These are phyloP conservation scores for Lordiphosa collinella DNA, from an alignment of 1,140 invertebrate species.

Conservation along the genomic window DNA sequence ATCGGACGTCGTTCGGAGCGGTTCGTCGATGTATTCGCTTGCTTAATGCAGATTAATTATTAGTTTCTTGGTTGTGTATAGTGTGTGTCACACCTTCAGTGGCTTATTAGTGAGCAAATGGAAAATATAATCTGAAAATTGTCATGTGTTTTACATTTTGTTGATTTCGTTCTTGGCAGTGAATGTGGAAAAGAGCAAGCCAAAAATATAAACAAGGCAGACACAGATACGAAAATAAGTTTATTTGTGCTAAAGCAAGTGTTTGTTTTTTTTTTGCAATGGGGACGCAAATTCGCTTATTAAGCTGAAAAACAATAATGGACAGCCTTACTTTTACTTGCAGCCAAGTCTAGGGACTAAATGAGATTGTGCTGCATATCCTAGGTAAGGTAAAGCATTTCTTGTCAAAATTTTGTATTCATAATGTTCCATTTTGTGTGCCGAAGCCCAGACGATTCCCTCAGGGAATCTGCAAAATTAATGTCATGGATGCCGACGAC, in stretches of 20 bases:
- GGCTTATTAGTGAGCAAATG: no score
- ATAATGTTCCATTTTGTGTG: no score
- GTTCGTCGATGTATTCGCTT: constrained; percentile 4
- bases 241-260: neutral
- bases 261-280: neutral
- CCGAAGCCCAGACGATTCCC: neutral
- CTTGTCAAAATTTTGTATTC: no score
- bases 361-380: no score
- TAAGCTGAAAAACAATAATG: no score
- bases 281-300: no score
- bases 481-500: constrained; percentile 2
- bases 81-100: no score
- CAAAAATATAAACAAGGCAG: constrained; percentile 7
- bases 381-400: no score
- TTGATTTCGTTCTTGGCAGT: constrained; percentile 19
- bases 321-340: no score
- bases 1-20: constrained; percentile 11
- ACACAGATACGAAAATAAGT: neutral
- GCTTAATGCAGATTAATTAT: neutral
- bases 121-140: no score
- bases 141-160: neutral
- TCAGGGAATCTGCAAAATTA: constrained; percentile 1
- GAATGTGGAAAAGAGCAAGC: neutral
- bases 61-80: neutral
- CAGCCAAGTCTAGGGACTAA: no score